These are phyloP conservation scores for Stramonita haemastoma DNA, from an alignment of 2,888 invertebrate genomes.

Conservation along the genomic window DNA sequence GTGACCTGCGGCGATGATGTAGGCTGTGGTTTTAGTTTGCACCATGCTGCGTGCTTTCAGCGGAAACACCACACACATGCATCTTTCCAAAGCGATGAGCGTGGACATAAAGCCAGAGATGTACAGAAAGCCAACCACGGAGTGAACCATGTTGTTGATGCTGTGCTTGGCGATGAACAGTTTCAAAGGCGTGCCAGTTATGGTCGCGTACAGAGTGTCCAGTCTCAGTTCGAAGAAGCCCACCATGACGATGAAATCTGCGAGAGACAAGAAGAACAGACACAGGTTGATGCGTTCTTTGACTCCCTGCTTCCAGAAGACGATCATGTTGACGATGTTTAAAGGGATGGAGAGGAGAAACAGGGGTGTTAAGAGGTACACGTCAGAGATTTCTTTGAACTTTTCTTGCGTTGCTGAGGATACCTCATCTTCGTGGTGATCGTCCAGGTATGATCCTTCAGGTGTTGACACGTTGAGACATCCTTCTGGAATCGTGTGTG, in stretches of 20 bases:
- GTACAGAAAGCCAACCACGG: not conserved
- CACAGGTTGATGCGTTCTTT: conserved; percentile 17
- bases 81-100: conserved; percentile 13
- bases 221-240: not conserved
- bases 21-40: not conserved
- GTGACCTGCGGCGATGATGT: not conserved
- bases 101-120: conserved; percentile 15
- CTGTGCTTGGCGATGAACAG: not conserved
- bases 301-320: not conserved
- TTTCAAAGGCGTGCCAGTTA: too few species aligned
- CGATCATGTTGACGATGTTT: conserved; percentile 17
- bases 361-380: not conserved
- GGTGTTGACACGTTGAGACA: too few species aligned
- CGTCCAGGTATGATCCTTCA: too few species aligned
- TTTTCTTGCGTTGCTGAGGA: too few species aligned
- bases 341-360: conserved; percentile 4
- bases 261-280: not conserved
- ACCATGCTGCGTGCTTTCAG: not conserved
- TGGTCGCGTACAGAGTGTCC: not conserved
- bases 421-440: too few species aligned
- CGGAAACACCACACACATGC: not conserved
- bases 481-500: too few species aligned
- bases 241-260: not conserved
- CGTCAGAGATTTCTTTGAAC: too few species aligned
- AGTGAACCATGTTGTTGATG: not conserved